A percentile compares a stretch with the other conserved stretches of the same genome.
phyloP scores from a whole-genome alignment of 1,140 invertebrate genomes.

The Epicauta chinensis region DNA sequence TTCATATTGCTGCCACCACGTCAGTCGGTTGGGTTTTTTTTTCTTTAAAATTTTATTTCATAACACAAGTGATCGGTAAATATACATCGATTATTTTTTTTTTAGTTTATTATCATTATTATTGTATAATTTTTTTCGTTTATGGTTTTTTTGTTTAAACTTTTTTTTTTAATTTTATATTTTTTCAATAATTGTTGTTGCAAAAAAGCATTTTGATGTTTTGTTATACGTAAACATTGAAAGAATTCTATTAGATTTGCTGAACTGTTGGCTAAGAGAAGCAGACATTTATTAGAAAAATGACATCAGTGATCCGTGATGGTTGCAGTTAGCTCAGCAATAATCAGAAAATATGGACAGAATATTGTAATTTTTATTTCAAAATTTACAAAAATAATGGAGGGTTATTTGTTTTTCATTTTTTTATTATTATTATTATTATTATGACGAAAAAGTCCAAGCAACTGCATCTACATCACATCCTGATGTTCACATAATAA shows the following conservation, averaged over 20 bases:
- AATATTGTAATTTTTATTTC: constrained; percentile 2
- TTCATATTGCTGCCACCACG: constrained; percentile 25
- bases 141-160: background rate
- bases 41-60: too few species aligned
- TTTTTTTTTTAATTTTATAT: too few species aligned
- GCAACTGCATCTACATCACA: constrained; percentile 1
- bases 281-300: constrained; percentile 37
- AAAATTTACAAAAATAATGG: constrained; percentile 15
- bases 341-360: constrained; percentile 12
- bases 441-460: background rate
- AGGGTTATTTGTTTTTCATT: background rate
- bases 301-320: too few species aligned
- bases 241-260: constrained; percentile 35
- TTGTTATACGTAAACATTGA: constrained; percentile 31
- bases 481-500: constrained; percentile 14
- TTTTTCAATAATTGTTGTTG: constrained; percentile 23
- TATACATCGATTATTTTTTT: constrained; percentile 13
- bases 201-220: constrained; percentile 30
- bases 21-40: constrained; percentile 20
- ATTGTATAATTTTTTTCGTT: too few species aligned
- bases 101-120: too few species aligned
- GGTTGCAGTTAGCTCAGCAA: too few species aligned
- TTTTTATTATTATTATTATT: too few species aligned
- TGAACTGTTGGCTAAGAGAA: constrained; percentile 37
- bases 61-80: constrained; percentile 25